Conservation (phyloP, 2,888 invertebrate genomes). For the Cacoxenus indagator region DNA sequence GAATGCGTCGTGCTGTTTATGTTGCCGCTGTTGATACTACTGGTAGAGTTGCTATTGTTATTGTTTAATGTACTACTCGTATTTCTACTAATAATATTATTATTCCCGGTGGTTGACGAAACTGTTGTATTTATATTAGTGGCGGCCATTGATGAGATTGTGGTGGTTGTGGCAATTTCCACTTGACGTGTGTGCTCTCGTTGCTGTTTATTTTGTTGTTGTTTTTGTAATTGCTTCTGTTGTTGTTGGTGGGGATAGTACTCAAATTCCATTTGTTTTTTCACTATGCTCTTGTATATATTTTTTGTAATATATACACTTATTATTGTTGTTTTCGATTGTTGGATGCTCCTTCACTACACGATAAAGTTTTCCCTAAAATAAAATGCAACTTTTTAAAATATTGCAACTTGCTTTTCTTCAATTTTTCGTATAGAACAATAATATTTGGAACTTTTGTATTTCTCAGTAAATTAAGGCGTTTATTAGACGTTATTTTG, state of each 20-base stretch:
- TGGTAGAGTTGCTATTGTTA: slow-evolving; percentile 33
- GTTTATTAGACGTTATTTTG: slow-evolving; percentile 48
- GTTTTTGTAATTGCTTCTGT: slow-evolving; percentile 18
- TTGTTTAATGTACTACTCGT: slow-evolving; percentile 33
- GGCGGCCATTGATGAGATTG: slow-evolving; percentile 58
- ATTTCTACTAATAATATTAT: slow-evolving; percentile 10
- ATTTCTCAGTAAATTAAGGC: neutral
- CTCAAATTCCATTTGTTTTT: slow-evolving; percentile 18
- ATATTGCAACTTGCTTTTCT: neutral
- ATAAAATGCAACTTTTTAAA: slow-evolving; percentile 15
- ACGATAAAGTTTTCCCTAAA: slow-evolving; percentile 18
- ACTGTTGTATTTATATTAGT: slow-evolving; percentile 53
- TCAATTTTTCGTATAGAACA: neutral
- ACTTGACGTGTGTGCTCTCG: slow-evolving; percentile 35
- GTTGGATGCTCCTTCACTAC: slow-evolving; percentile 14
- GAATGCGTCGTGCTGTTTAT: slow-evolving; percentile 55
- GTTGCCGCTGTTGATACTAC: slow-evolving; percentile 35
- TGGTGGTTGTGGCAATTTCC: neutral
- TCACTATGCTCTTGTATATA: neutral
- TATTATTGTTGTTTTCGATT: slow-evolving; percentile 18
- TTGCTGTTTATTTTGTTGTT: slow-evolving; percentile 36
- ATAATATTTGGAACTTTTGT: neutral
- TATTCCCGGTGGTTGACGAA: slow-evolving; percentile 43
- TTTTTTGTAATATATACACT: neutral
- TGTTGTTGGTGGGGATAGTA: slow-evolving; percentile 34